Percentiles rank a stretch among this genome's conserved stretches.
Conservation (phyloP, 1,140 invertebrate genomes). For the Penaeus indicus region DNA sequence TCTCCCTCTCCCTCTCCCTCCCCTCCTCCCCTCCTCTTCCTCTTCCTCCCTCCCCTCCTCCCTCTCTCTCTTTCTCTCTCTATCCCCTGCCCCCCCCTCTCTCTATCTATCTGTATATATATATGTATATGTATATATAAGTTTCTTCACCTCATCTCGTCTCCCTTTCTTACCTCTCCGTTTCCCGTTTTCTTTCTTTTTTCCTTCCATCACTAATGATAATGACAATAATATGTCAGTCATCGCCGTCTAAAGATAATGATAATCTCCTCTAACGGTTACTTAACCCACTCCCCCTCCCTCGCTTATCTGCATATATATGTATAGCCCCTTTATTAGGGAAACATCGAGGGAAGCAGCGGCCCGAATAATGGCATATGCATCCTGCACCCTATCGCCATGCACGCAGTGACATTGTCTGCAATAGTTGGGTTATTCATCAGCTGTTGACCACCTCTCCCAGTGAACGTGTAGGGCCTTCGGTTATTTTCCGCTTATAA, state of each 20-base stretch:
- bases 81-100: background rate
- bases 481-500: too few relatives aligned
- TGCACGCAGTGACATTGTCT: constrained; percentile 1
- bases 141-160: background rate
- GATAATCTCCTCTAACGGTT: too few relatives aligned
- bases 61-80: background rate
- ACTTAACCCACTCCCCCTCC: too few relatives aligned
- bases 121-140: background rate
- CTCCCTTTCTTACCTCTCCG: too few relatives aligned
- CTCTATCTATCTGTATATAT: background rate
- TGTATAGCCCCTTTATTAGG: too few relatives aligned
- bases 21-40: background rate
- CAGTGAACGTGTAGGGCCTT: too few relatives aligned
- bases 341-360: too few relatives aligned
- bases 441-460: background rate
- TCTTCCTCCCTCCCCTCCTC: background rate
- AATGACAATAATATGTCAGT: too few relatives aligned
- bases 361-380: background rate
- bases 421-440: background rate
- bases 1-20: background rate
- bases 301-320: too few relatives aligned
- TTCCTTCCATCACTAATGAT: too few relatives aligned
- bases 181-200: too few relatives aligned
- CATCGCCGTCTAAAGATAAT: too few relatives aligned
- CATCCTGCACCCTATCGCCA: background rate